phyloP scores from a whole-genome alignment of 2,797 vertebrate genomes.

The Anguilla marmorata region DNA sequence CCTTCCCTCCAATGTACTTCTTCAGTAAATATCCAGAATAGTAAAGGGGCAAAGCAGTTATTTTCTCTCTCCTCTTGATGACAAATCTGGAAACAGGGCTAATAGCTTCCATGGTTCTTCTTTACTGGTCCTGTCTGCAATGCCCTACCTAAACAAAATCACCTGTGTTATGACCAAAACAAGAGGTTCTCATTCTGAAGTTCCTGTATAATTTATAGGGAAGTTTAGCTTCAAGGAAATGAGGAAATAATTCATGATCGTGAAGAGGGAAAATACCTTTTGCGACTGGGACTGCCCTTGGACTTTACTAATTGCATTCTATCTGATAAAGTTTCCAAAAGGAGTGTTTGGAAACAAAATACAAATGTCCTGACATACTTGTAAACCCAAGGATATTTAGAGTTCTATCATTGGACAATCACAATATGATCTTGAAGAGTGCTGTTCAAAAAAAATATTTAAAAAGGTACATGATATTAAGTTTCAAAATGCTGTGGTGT shows the following conservation, averaged over 20 bases:
- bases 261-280: neutral
- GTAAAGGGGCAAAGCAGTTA: conserved; percentile 37
- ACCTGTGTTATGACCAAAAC: neutral
- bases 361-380: neutral
- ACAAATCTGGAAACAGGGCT: conserved; percentile 14
- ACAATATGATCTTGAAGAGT: no score
- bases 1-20: conserved; percentile 30
- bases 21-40: conserved; percentile 31
- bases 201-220: neutral
- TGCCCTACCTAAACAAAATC: neutral
- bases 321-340: neutral
- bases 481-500: no score
- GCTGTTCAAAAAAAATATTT: no score
- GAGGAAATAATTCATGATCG: neutral
- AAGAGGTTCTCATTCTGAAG: neutral
- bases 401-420: no score
- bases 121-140: neutral
- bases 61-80: conserved; percentile 29
- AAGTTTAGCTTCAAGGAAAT: conserved; percentile 1
- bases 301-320: conserved; percentile 1
- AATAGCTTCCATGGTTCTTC: conserved; percentile 16
- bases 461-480: no score
- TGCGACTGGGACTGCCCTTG: neutral
- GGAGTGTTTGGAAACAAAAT: neutral
- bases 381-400: no score